Conservation (phyloP, 2,888 invertebrate genomes). For the Orthosia gothica region DNA sequence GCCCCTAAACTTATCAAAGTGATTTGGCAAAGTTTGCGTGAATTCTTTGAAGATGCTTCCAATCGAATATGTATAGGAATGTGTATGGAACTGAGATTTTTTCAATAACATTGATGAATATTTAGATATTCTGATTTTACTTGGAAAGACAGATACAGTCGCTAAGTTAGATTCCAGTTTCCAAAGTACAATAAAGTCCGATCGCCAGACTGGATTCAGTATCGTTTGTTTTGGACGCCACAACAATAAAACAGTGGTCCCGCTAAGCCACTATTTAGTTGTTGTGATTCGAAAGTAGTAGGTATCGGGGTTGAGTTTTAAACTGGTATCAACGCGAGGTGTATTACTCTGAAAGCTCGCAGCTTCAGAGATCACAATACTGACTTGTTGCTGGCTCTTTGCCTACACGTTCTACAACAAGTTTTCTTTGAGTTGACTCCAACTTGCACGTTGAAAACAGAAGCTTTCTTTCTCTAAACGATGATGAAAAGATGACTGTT, state of each 20-base stretch:
- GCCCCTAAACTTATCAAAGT: conserved; percentile 84
- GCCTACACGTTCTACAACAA: conserved; percentile 46
- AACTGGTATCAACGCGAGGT: conserved; percentile 50
- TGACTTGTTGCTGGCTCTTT: conserved; percentile 62
- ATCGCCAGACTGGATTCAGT: conserved; percentile 11
- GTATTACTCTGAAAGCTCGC: conserved; percentile 39
- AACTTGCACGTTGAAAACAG: conserved; percentile 25
- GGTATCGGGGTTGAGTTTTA: conserved; percentile 47
- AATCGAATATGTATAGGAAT: conserved; percentile 70
- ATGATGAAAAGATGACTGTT: neutral
- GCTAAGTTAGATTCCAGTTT: conserved; percentile 6
- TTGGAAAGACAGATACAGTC: neutral
- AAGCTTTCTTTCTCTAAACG: conserved; percentile 25
- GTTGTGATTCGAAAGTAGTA: conserved; percentile 46
- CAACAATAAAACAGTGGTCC: conserved; percentile 35
- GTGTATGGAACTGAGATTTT: conserved; percentile 65
- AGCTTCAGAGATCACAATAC: conserved; percentile 53
- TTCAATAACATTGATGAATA: conserved; percentile 19
- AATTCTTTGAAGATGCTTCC: conserved; percentile 80
- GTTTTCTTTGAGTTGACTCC: conserved; percentile 32
- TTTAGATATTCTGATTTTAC: conserved; percentile 2
- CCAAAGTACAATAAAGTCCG: conserved; percentile 19
- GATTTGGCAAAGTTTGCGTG: conserved; percentile 87
- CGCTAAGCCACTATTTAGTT: conserved; percentile 33
- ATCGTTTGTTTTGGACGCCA: conserved; percentile 22